phyloP scores from a whole-genome alignment of 2,888 invertebrate genomes.

The Coleophora flavipennella region DNA sequence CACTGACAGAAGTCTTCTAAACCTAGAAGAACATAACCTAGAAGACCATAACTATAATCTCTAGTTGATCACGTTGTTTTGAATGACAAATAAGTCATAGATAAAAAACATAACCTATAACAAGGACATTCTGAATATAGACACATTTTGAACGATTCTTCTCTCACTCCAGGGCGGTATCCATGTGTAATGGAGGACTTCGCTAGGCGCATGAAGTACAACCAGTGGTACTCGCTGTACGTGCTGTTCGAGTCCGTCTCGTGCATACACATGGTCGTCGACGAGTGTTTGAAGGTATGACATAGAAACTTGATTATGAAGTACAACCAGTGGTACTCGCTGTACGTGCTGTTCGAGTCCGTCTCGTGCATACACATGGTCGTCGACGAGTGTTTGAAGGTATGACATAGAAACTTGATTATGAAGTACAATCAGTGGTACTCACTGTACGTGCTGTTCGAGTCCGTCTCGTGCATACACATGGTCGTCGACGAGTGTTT shows the following conservation, averaged over 20 bases:
- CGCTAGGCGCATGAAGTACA: constrained; percentile 49
- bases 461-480: constrained; percentile 72
- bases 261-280: constrained; percentile 71
- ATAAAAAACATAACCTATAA: no score
- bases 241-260: constrained; percentile 72
- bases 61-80: no score
- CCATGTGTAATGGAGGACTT: constrained; percentile 70
- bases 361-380: constrained; percentile 73
- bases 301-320: no score
- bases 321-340: constrained; percentile 72
- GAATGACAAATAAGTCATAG: no score
- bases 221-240: constrained; percentile 75
- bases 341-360: constrained; percentile 74
- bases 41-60: no score
- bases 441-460: constrained; percentile 73
- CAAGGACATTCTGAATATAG: no score
- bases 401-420: no score
- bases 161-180: constrained; percentile 47
- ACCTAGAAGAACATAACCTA: no score
- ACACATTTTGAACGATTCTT: no score
- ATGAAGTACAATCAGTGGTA: constrained; percentile 71
- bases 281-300: constrained; percentile 76
- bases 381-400: constrained; percentile 75
- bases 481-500: constrained; percentile 75
- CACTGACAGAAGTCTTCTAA: no score